These are phyloP conservation scores for Astur gentilis DNA, from an alignment of 2,113 vertebrate genomes.

Conservation along the genomic window DNA sequence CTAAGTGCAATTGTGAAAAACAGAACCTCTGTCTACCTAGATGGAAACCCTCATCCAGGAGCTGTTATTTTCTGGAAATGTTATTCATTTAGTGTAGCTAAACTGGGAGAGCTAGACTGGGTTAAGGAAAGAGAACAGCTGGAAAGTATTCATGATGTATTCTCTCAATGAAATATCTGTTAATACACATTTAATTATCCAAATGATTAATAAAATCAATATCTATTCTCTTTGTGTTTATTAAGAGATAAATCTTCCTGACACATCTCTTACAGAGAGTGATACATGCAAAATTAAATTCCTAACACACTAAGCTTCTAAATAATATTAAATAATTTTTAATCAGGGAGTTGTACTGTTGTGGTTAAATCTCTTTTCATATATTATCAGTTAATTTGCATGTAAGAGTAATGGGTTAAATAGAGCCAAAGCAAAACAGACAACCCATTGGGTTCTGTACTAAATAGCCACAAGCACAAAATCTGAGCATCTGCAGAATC, in stretches of 20 bases:
- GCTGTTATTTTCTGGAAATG: background rate
- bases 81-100: background rate
- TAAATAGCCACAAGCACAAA: background rate
- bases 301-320: background rate
- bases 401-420: background rate
- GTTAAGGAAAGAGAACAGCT: background rate
- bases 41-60: background rate
- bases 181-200: conserved; percentile 32
- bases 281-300: background rate
- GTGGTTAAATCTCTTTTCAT: background rate
- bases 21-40: background rate
- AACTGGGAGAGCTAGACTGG: background rate
- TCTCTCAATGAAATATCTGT: background rate
- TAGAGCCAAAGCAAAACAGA: background rate
- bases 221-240: background rate
- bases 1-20: background rate
- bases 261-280: background rate
- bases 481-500: background rate
- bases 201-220: conserved; percentile 24
- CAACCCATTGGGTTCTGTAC: background rate
- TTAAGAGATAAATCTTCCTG: conserved; percentile 24
- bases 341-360: background rate
- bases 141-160: background rate
- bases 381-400: background rate
- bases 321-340: conserved; percentile 2